Conservation (phyloP, 2,113 vertebrate genomes). For the Halcyon malimbica region DNA sequence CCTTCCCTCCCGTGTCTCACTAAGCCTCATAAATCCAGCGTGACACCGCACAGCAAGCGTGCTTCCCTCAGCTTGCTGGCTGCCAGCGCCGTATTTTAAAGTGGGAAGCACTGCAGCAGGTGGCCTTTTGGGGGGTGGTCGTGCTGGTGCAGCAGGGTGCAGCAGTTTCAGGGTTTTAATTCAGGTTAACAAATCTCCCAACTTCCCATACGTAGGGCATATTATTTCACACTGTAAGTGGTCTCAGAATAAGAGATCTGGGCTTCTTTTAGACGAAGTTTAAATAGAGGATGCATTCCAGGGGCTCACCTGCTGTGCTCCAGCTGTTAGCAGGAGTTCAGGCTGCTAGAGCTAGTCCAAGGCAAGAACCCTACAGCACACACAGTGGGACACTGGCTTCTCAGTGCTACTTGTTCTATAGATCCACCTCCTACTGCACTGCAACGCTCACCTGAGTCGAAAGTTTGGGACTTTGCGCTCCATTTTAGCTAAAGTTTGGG, state of each 20-base stretch:
- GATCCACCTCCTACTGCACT: background rate
- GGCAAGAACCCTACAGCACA: background rate
- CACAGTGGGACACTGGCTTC: background rate
- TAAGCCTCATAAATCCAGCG: background rate
- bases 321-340: background rate
- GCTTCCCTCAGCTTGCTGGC: background rate
- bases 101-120: background rate
- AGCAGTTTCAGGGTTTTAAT: background rate
- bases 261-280: background rate
- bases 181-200: background rate
- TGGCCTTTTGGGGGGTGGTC: background rate
- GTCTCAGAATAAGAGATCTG: background rate
- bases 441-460: background rate
- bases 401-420: background rate
- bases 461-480: background rate
- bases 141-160: background rate
- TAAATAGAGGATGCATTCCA: background rate
- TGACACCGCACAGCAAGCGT: accelerated
- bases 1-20: background rate
- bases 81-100: background rate
- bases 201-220: background rate
- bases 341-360: background rate
- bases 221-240: background rate
- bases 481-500: too few relatives aligned
- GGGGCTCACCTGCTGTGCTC: background rate